phyloP scores from a whole-genome alignment of 2,888 invertebrate species.

The Rhamnusium bicolor region DNA sequence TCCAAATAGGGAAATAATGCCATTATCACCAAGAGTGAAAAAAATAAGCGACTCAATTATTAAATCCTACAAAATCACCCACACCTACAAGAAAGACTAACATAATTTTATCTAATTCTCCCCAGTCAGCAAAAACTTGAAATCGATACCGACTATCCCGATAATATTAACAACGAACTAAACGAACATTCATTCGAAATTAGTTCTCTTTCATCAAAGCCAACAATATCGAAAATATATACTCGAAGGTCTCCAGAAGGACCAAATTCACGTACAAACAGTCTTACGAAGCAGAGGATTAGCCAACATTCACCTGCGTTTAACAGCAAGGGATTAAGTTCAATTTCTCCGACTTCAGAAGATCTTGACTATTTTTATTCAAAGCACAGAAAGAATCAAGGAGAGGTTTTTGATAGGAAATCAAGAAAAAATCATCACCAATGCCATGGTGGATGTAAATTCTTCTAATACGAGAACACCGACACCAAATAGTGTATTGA shows the following conservation, averaged over 20 bases:
- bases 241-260: constrained; percentile 10
- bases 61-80: constrained; percentile 59
- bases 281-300: constrained; percentile 5
- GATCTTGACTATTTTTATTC: constrained; percentile 9
- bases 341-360: constrained; percentile 36
- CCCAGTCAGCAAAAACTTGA: constrained; percentile 62
- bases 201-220: constrained; percentile 47
- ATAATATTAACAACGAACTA: constrained; percentile 47
- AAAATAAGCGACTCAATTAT: constrained; percentile 67
- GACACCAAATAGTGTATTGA: constrained; percentile 44
- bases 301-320: constrained; percentile 23
- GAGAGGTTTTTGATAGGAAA: constrained; percentile 41
- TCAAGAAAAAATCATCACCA: constrained; percentile 56
- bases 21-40: constrained; percentile 67
- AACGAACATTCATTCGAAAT: constrained; percentile 35
- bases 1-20: constrained; percentile 65
- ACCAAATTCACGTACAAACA: constrained; percentile 11
- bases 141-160: constrained; percentile 62
- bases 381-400: constrained; percentile 48
- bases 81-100: constrained; percentile 49
- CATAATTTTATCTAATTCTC: constrained; percentile 35
- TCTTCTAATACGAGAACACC: constrained; percentile 52
- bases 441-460: constrained; percentile 61
- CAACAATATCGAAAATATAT: constrained; percentile 48
- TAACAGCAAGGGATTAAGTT: constrained; percentile 36